Evolutionary conservation across 2,797 vertebrate species (phyloP).

Genomic region (Mastacembelus armatus): DNA sequence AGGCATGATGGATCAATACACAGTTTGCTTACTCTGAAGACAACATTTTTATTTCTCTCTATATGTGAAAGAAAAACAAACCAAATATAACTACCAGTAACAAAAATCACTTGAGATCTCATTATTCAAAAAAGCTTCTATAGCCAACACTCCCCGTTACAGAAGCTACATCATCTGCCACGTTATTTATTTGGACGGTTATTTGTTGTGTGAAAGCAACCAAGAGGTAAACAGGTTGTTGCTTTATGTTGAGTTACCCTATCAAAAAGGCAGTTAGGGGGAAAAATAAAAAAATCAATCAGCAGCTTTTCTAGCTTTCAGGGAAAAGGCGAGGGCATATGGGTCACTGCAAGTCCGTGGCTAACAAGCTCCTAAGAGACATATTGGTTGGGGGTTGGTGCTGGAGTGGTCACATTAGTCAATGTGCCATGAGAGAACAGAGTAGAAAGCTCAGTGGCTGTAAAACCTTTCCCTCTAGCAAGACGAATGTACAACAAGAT

Average conservation of each 20-base stretch:
- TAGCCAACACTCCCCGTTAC: not conserved
- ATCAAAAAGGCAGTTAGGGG: conserved; percentile 12
- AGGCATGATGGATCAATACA: conserved; percentile 51
- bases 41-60: conserved; percentile 3
- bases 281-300: conserved; percentile 4
- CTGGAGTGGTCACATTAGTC: conserved; percentile 65
- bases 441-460: conserved; percentile 65
- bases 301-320: conserved; percentile 46
- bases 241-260: conserved; percentile 4
- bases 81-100: not conserved
- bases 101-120: no score
- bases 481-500: conserved; percentile 49
- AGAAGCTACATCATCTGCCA: not conserved
- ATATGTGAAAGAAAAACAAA: not conserved
- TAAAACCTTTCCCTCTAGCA: conserved; percentile 62
- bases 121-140: no score
- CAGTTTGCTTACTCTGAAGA: conserved; percentile 9
- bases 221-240: conserved; percentile 5
- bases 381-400: conserved; percentile 54
- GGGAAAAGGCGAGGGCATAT: conserved; percentile 48
- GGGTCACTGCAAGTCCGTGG: conserved; percentile 69
- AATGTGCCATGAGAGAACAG: conserved; percentile 60
- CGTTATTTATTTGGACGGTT: not conserved
- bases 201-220: not conserved
- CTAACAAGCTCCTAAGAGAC: conserved; percentile 80